These are phyloP conservation scores for Pristionchus exspectatus DNA, from an alignment of 2,888 invertebrate genomes.

Conservation along the genomic window DNA sequence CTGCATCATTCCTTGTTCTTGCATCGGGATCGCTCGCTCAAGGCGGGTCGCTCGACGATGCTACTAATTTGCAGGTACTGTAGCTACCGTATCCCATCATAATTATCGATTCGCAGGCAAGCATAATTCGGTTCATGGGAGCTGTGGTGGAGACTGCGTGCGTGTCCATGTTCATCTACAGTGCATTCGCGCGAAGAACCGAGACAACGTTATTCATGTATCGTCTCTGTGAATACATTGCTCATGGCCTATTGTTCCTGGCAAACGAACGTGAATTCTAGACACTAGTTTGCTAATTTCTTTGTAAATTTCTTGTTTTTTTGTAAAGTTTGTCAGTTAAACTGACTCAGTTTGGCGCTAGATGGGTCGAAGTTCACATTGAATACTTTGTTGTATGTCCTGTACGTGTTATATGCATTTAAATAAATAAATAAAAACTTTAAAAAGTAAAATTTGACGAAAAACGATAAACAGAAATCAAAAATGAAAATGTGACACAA, in stretches of 20 bases:
- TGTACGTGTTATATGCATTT: conserved; percentile 1
- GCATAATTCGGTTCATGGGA: conserved; percentile 50
- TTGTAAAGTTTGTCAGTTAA: background rate
- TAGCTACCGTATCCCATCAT: background rate
- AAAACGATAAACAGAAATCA: background rate
- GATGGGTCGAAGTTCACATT: background rate
- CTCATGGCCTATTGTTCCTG: conserved; percentile 61
- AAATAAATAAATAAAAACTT: background rate
- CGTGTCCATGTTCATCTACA: conserved; percentile 56
- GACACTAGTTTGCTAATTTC: background rate
- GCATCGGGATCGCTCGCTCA: conserved; percentile 51
- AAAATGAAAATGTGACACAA: background rate
- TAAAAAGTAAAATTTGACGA: background rate
- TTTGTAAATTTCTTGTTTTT: background rate
- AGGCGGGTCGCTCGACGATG: conserved; percentile 42
- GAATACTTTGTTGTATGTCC: background rate
- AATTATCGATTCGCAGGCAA: conserved; percentile 22
- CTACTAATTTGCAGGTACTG: conserved; percentile 41
- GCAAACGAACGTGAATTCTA: conserved; percentile 61
- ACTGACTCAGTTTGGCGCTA: background rate
- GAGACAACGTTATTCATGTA: conserved; percentile 53
- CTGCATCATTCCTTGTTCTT: conserved; percentile 49
- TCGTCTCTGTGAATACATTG: conserved; percentile 56
- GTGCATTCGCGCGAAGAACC: conserved; percentile 36
- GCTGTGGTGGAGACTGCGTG: conserved; percentile 46